A percentile compares a stretch with the other conserved stretches of the same genome.
Conservation (phyloP, 2,113 vertebrate species). For the Donacobius atricapilla region DNA sequence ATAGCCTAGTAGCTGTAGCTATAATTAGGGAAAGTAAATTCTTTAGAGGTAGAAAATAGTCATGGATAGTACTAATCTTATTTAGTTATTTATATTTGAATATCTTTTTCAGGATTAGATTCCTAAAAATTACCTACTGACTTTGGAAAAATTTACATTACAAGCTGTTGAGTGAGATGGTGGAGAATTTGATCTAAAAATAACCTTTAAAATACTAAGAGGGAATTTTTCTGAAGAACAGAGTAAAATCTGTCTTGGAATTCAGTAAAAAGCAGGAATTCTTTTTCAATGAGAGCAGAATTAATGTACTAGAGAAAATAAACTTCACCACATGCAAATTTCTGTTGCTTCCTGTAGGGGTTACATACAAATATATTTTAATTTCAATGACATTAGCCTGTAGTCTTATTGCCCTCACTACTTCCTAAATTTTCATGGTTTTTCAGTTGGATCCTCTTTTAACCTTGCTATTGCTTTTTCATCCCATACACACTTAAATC, state of each 20-base stretch:
- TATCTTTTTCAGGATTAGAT: not conserved
- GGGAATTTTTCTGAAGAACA: not conserved
- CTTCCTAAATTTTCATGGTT: not conserved
- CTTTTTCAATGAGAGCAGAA: not conserved
- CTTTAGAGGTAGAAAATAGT: not conserved
- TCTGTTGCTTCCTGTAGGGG: not conserved
- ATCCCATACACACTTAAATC: not conserved
- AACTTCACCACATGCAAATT: not conserved
- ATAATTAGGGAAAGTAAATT: not conserved
- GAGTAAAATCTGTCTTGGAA: not conserved
- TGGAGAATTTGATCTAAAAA: not conserved
- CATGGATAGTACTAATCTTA: not conserved
- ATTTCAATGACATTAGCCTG: not conserved
- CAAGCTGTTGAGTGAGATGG: not conserved
- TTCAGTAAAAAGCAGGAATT: not conserved
- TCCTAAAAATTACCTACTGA: not conserved
- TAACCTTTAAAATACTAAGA: not conserved
- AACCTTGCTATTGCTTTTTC: not conserved
- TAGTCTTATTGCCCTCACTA: not conserved
- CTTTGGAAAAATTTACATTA: not conserved
- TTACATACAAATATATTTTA: not conserved
- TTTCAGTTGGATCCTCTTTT: not conserved
- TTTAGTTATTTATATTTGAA: not conserved
- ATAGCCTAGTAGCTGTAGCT: not conserved
- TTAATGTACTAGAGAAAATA: not conserved